phyloP scores from a whole-genome alignment of 2,888 invertebrate genomes.

The Tipula unca region DNA sequence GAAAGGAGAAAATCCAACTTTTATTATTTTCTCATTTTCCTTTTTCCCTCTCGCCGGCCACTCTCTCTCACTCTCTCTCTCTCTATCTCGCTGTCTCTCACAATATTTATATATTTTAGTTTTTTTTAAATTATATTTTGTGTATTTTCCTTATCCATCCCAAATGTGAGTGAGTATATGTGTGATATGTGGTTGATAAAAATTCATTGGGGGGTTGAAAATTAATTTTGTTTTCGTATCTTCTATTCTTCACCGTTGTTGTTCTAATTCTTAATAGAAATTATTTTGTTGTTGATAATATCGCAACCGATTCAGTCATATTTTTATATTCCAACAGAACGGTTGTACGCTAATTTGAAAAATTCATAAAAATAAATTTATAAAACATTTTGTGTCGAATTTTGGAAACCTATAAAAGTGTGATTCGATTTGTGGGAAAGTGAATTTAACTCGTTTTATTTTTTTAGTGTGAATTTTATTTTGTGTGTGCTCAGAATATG shows the following conservation, averaged over 20 bases:
- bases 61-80: too few relatives aligned
- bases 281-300: not conserved
- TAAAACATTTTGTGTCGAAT: not conserved
- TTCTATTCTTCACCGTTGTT: not conserved
- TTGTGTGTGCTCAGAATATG: not conserved
- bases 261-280: not conserved
- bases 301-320: conserved; percentile 2
- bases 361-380: not conserved
- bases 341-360: not conserved
- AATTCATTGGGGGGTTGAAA: not conserved
- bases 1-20: not conserved
- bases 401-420: not conserved
- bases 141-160: not conserved
- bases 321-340: not conserved
- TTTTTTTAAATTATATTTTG: not conserved
- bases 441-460: not conserved
- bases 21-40: not conserved
- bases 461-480: not conserved
- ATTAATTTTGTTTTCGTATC: not conserved
- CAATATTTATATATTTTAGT: too few relatives aligned
- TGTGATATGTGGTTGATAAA: not conserved
- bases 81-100: not conserved
- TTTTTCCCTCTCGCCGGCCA: not conserved
- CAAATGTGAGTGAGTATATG: not conserved
- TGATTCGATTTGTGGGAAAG: not conserved